phyloP scores from a whole-genome alignment of 2,113 vertebrate species.

The Cyanoderma ruficeps region DNA sequence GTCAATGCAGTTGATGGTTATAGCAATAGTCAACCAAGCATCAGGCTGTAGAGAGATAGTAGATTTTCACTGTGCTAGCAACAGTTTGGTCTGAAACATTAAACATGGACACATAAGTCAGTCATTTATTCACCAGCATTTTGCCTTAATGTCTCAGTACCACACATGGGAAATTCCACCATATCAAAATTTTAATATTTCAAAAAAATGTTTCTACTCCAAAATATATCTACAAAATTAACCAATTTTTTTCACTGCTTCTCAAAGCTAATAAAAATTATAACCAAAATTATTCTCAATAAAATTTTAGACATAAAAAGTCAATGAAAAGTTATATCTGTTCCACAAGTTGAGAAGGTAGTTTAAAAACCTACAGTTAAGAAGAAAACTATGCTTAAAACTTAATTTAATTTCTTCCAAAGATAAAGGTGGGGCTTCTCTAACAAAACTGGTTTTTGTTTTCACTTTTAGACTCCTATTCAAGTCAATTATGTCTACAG shows the following conservation, averaged over 20 bases:
- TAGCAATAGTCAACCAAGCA: background rate
- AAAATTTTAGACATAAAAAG: background rate
- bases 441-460: background rate
- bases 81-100: background rate
- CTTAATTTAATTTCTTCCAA: background rate
- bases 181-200: background rate
- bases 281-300: background rate
- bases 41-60: background rate
- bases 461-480: background rate
- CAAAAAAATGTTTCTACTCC: fast-evolving
- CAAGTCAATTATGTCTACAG: background rate
- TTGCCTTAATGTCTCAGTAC: background rate
- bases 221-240: background rate
- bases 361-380: background rate
- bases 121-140: background rate
- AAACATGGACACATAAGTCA: background rate
- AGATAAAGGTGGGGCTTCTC: background rate
- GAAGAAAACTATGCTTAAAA: background rate
- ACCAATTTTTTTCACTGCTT: background rate
- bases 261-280: background rate
- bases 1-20: background rate
- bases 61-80: background rate
- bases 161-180: background rate
- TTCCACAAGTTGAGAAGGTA: background rate
- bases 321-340: background rate